Conservation (phyloP, 2,113 vertebrate genomes). For the Egretta garzetta region DNA sequence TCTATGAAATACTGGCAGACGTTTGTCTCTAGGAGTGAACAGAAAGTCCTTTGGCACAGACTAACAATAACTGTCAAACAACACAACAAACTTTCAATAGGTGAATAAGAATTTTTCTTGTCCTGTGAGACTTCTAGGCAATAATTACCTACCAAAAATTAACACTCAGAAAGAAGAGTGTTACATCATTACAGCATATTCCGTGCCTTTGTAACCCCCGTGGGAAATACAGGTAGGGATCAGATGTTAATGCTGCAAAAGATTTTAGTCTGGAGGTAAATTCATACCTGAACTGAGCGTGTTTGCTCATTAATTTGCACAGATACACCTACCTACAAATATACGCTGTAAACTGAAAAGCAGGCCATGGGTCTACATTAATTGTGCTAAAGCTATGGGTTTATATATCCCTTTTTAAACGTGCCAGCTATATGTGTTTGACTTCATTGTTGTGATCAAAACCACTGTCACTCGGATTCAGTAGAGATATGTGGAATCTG, state of each 20-base stretch:
- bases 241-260: neutral
- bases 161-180: neutral
- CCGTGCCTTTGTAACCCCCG: neutral
- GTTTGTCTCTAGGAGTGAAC: neutral
- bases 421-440: neutral
- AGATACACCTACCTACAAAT: neutral
- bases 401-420: neutral
- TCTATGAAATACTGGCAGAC: neutral
- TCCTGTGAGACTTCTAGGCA: neutral
- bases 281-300: neutral
- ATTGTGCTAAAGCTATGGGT: neutral
- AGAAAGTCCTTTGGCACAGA: neutral
- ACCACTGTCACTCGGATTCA: neutral
- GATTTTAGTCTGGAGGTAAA: neutral
- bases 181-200: neutral
- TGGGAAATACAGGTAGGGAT: neutral
- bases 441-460: neutral
- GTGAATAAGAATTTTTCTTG: neutral
- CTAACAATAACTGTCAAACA: neutral
- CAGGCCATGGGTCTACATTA: neutral
- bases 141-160: neutral
- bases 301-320: neutral
- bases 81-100: neutral
- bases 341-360: neutral
- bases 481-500: neutral